Conservation (phyloP, 2,888 invertebrate genomes). For the Pseudolycoriella hygida region DNA sequence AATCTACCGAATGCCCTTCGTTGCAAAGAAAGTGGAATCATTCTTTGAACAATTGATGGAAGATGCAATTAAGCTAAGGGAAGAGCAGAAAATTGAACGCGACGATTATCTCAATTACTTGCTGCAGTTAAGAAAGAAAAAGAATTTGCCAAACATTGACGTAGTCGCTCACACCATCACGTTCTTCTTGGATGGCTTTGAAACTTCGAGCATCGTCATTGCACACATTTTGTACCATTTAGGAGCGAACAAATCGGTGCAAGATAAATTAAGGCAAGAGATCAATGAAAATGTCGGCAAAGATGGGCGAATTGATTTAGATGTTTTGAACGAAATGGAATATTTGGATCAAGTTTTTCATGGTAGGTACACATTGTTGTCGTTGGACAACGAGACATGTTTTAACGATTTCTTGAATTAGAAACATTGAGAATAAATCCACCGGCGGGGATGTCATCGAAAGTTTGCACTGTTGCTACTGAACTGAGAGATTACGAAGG, state of each 20-base stretch:
- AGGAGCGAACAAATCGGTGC: constrained; percentile 14
- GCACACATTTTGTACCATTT: constrained; percentile 16
- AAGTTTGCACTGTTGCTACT: constrained; percentile 16
- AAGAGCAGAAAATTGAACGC: constrained; percentile 9
- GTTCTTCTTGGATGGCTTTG: constrained; percentile 19
- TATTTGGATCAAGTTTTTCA: constrained; percentile 19
- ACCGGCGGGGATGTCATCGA: constrained; percentile 14
- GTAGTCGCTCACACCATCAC: constrained; percentile 16
- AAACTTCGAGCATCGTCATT: constrained; percentile 17
- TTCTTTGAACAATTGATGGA: constrained; percentile 13
- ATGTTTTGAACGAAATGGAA: constrained; percentile 15
- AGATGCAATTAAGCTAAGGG: constrained; percentile 11
- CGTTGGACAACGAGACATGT: neutral
- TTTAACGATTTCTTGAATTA: constrained; percentile 8
- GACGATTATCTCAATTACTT: constrained; percentile 14
- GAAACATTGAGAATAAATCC: constrained; percentile 20
- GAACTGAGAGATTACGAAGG: constrained; percentile 13
- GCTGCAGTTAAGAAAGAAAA: constrained; percentile 12
- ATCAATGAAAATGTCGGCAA: constrained; percentile 13
- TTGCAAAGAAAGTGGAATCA: constrained; percentile 8
- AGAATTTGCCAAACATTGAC: constrained; percentile 15
- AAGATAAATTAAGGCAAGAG: constrained; percentile 17
- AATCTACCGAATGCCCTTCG: constrained; percentile 14
- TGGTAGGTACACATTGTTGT: constrained; percentile 12
- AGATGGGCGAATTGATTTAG: constrained; percentile 14